Evolutionary conservation across 1,140 invertebrate species (phyloP), one percentile per base, ranked within the genome.

Genomic region (Formica exsecta): DNA sequence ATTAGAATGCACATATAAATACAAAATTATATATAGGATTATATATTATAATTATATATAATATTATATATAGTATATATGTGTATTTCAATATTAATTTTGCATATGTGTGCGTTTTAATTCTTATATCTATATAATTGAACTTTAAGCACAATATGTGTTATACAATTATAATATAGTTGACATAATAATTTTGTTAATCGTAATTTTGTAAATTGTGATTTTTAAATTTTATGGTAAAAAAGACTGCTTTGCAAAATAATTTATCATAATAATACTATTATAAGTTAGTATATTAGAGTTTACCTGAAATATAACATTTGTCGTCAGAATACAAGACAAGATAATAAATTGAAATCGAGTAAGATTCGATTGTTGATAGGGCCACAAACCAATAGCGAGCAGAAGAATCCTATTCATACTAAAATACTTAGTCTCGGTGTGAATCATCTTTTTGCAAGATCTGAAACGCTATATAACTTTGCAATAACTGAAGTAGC

Each of bases 251-350:
- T 29, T 48, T 48, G 25, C 29, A 2, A 38, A 32, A 32, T 16
- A 48, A 48, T 16, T 9, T 11, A 11, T 48, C 44, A 48, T 44
- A 0, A 44, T 16, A 0, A 71, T 48, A 29, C 25, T 29, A 0
- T 44, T 48, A 29, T 68, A 48, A 6, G 16, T 19, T 71, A 16
- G 13, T 32, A 3, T 36, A 3, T 38, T 59, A 13, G 36, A 44
- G 7, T 11, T 38, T 74, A 74, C 51, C 48, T 59, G 51, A 74
- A 74, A 74, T 59, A 74, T 38, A 22, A 74, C 22, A 59, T 6
- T 8, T 4, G 71, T 6, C 4, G 0, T 8, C 3, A 74, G 3
- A 25, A 74, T 74, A 59, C 7, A 5, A 38, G 0, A 59, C 6
- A 74, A 9, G 0, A 38, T 8, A 16, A 59, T 59, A 22, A 59